Conservation (phyloP, 2,113 vertebrate genomes). For the Etheostoma spectabile region DNA sequence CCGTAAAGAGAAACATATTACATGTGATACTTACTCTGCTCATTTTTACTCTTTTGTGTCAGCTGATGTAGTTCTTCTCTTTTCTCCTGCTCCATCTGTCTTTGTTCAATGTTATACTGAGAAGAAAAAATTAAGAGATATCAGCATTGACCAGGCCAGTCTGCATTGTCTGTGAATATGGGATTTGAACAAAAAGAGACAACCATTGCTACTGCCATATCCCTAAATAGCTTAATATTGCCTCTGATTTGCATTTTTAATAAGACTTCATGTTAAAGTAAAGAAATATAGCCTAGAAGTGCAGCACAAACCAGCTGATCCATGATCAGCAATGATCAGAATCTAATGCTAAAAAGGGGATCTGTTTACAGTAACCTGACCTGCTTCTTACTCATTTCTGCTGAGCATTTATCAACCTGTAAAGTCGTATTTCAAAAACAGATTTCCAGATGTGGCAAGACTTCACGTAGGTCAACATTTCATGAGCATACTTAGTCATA, state of each 20-base stretch:
- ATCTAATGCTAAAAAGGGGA: neutral
- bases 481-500: neutral
- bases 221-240: neutral
- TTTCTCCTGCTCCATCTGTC: slow-evolving; percentile 84
- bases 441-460: neutral
- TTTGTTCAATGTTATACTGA: slow-evolving; percentile 87
- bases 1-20: neutral
- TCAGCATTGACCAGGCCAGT: neutral
- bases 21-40: slow-evolving; percentile 86
- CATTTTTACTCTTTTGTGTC: slow-evolving; percentile 90
- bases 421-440: slow-evolving; percentile 6
- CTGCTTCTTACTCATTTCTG: slow-evolving; percentile 22
- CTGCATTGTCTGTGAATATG: neutral
- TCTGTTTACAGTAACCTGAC: slow-evolving; percentile 21
- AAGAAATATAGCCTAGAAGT: neutral
- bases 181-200: slow-evolving; percentile 2
- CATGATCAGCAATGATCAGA: neutral
- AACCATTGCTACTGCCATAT: neutral
- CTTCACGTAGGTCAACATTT: neutral
- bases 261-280: neutral
- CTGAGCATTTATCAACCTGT: neutral
- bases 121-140: neutral
- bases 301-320: neutral
- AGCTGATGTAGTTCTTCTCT: slow-evolving; percentile 89
- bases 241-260: neutral